Conservation (phyloP, 2,797 vertebrate genomes). For the Emydoidea blandingii region DNA sequence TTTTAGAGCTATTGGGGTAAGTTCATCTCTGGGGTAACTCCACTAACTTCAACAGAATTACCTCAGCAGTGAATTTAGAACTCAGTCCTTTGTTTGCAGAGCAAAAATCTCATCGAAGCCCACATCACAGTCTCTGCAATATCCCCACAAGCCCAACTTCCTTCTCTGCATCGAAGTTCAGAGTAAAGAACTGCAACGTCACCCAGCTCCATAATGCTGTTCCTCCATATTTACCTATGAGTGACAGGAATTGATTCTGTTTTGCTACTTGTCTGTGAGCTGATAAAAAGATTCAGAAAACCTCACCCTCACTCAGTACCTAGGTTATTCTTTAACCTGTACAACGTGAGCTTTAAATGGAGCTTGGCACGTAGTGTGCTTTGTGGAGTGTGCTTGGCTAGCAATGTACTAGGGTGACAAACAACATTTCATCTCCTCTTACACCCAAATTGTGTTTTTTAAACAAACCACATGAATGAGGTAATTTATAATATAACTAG, state of each 20-base stretch:
- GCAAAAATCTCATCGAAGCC: conserved; percentile 48
- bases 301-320: conserved; percentile 23
- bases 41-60: background rate
- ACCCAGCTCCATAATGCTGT: conserved; percentile 68
- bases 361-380: background rate
- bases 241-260: conserved; percentile 77
- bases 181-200: conserved; percentile 50
- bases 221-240: conserved; percentile 67
- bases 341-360: background rate
- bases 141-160: conserved; percentile 58
- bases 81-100: background rate
- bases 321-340: background rate
- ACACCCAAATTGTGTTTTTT: background rate
- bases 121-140: conserved; percentile 27
- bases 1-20: background rate
- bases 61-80: background rate
- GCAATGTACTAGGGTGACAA: background rate
- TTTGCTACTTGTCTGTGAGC: background rate
- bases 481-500: background rate
- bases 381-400: background rate
- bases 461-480: background rate
- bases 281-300: conserved; percentile 47
- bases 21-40: fast-evolving
- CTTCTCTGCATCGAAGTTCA: conserved; percentile 68
- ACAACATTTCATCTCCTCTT: background rate